These are phyloP conservation scores for Platynereis dumerilii DNA, from an alignment of 2,888 invertebrate genomes.

Conservation along the genomic window DNA sequence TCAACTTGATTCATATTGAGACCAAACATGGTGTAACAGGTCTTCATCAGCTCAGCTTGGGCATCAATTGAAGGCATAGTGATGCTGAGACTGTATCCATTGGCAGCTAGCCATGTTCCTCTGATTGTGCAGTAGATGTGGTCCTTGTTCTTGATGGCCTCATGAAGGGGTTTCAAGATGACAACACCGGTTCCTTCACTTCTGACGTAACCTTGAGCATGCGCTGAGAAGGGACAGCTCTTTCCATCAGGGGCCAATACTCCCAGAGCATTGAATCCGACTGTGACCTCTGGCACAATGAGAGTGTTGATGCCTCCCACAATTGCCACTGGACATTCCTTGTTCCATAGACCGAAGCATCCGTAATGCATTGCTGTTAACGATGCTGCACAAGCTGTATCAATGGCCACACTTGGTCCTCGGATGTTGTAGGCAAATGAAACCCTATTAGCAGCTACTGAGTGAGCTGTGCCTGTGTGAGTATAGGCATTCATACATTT, in stretches of 20 bases:
- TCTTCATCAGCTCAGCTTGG: slow-evolving; percentile 29
- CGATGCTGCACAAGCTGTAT: slow-evolving; percentile 55
- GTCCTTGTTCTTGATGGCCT: slow-evolving; percentile 37
- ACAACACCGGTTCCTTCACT: slow-evolving; percentile 58
- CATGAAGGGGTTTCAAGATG: slow-evolving; percentile 47
- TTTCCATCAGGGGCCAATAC: slow-evolving; percentile 54
- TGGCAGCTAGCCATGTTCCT: slow-evolving; percentile 51
- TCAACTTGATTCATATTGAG: slow-evolving; percentile 23
- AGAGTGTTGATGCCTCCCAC: slow-evolving; percentile 53
- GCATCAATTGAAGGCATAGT: slow-evolving; percentile 39
- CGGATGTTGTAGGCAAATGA: slow-evolving; percentile 46
- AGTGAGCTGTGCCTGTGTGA: slow-evolving; percentile 34
- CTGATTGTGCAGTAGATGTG: slow-evolving; percentile 43
- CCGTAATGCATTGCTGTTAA: slow-evolving; percentile 33
- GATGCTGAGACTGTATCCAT: slow-evolving; percentile 53
- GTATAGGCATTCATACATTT: slow-evolving; percentile 28
- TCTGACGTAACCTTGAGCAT: slow-evolving; percentile 59
- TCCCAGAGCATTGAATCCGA: slow-evolving; percentile 46
- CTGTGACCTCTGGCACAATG: slow-evolving; percentile 45
- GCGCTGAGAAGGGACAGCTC: slow-evolving; percentile 54
- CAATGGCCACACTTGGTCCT: slow-evolving; percentile 53
- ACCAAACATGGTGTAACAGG: slow-evolving; percentile 22
- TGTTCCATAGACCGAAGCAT: slow-evolving; percentile 30
- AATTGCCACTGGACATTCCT: slow-evolving; percentile 41
- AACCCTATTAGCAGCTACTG: slow-evolving; percentile 43